Evolutionary conservation across 2,888 invertebrate genomes (phyloP).

Genomic region (Chymomyza procnemis): DNA sequence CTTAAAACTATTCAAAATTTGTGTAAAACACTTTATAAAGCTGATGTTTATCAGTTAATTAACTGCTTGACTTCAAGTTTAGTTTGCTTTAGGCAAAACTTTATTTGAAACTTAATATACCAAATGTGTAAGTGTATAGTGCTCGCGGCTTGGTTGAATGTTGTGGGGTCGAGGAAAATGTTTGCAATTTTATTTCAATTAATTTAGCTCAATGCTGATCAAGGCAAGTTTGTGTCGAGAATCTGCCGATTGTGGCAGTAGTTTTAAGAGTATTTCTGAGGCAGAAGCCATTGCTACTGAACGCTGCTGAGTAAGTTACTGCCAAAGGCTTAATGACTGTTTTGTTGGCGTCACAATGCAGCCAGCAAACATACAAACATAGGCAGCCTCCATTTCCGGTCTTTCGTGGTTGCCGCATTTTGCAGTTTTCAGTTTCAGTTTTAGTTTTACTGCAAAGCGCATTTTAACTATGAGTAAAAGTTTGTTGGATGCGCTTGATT

Average conservation of each 20-base stretch:
- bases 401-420: constrained; percentile 9
- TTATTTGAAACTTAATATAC: not conserved
- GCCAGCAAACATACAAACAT: constrained; percentile 2
- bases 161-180: not conserved
- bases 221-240: not conserved
- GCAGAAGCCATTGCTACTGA: not conserved
- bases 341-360: constrained; percentile 25
- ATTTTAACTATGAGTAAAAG: constrained; percentile 58
- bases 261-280: not conserved
- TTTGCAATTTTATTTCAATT: not conserved
- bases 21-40: not conserved
- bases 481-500: constrained; percentile 59
- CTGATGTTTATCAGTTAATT: not conserved
- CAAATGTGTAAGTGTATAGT: not conserved
- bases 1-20: not conserved
- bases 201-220: not conserved
- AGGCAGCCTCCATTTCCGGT: constrained; percentile 53
- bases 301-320: not conserved
- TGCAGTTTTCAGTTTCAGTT: constrained; percentile 30
- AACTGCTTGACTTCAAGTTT: not conserved
- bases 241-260: not conserved
- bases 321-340: not conserved
- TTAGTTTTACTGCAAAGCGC: constrained; percentile 29
- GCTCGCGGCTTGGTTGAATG: not conserved
- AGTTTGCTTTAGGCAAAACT: not conserved